Conservation (phyloP, 2,113 vertebrate genomes). For the Eretmodus cyanostictus region DNA sequence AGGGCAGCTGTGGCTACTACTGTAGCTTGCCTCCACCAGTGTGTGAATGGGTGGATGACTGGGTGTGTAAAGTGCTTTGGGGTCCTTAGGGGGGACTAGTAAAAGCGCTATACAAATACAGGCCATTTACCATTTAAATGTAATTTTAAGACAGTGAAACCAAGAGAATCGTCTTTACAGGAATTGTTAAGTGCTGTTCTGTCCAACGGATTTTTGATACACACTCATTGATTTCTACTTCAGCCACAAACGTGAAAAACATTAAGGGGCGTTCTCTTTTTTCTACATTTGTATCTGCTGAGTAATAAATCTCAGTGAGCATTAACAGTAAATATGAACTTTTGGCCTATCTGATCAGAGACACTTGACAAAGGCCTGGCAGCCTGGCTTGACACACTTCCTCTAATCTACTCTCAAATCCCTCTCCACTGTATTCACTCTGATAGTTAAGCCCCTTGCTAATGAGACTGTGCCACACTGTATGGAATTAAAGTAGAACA, state of each 20-base stretch:
- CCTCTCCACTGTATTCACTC: slow-evolving; percentile 50
- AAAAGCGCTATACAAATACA: no score
- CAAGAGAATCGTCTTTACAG: accelerated
- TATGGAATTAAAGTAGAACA: slow-evolving; percentile 49
- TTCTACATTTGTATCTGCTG: background rate
- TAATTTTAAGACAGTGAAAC: background rate
- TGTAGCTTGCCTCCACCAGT: no score
- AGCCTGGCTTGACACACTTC: slow-evolving; percentile 58
- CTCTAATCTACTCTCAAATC: slow-evolving; percentile 61
- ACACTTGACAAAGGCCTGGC: slow-evolving; percentile 45
- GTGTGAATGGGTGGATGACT: no score
- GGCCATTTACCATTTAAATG: background rate
- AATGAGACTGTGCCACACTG: slow-evolving; percentile 52
- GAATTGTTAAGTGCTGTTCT: background rate
- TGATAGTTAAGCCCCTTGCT: slow-evolving; percentile 51
- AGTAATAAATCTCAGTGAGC: background rate
- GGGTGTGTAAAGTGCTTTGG: no score
- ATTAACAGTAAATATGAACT: background rate
- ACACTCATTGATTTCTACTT: background rate
- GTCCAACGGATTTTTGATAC: background rate
- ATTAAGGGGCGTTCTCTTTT: background rate
- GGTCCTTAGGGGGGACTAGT: no score
- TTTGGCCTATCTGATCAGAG: slow-evolving; percentile 18
- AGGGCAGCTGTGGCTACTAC: no score
- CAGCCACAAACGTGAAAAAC: background rate